Base-by-base conservation (phyloP, 2,888 invertebrate species). In the Chamaedrilus cognettii region DNA sequence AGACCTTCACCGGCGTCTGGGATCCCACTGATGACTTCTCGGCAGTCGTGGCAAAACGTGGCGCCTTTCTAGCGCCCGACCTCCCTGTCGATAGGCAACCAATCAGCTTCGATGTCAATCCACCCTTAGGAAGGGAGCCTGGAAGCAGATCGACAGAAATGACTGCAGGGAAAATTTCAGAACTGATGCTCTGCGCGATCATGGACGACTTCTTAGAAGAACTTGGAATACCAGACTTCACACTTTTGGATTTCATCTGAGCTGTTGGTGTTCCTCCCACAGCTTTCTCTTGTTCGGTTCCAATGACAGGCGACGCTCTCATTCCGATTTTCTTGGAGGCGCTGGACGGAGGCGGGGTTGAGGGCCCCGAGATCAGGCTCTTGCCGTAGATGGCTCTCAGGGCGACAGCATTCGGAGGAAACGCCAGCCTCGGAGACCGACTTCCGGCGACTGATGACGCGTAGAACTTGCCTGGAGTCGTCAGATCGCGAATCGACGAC, bases 351-450 rank as follows among this genome's bases (percentile, higher is more conserved):
- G 19, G 42, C 19, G 42, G 42, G 19, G 42, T 7, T 11, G 42
- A 42, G 11, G 19, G 11, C 7, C 19, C 42, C 42, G 19, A 11
- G 7, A 11, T 7, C 7, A 42, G 42, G 19, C 19, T 52, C 67
- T 78, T 79, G 19, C 80, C 80, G 71, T 77, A 79, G 60, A 81
- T 79, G 26, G 81, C 81, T 68, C 80, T 67, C 23, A 76, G 65
- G 26, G 75, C 78, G 4, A 77, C 76, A 32, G 77, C 78, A 68
- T 77, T 80, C 50, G 75, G 77, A 71, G 58, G 79, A 76, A 50
- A 59, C 49, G 51, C 30, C 42, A 34, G 2, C 35, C 26, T 60
- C 2, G 63, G 59, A 52, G 51, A 33, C 23, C 50, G 49, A 7
- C 56, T 49, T 2, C 31, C 66, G 4, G 19, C 23, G 5, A 34